Percentiles rank a stretch among this genome's conserved stretches.
These are phyloP conservation scores for Calidris pugnax DNA, from an alignment of 2,113 vertebrate genomes.

Conservation along the genomic window DNA sequence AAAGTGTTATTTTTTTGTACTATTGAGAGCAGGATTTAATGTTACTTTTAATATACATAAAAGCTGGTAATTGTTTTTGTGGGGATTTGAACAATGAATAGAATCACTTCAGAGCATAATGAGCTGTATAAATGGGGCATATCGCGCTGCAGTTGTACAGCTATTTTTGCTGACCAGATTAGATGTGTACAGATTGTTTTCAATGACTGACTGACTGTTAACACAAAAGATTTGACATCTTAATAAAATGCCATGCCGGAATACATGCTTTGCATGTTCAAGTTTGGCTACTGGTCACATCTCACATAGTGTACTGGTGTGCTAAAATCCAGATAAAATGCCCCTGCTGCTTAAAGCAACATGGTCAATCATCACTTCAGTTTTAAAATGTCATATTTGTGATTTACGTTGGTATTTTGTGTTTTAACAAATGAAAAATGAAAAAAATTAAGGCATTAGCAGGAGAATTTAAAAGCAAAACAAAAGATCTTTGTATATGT, in stretches of 20 bases:
- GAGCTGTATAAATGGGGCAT: not conserved
- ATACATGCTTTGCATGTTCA: not conserved
- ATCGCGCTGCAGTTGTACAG: not conserved
- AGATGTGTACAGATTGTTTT: not conserved
- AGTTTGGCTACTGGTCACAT: not conserved
- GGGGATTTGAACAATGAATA: not conserved
- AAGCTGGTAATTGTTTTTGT: not conserved
- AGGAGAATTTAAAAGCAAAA: not conserved
- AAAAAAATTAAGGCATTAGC: not conserved
- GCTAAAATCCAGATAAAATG: not conserved
- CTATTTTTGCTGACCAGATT: not conserved
- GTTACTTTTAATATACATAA: constrained; percentile 8
- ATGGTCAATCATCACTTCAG: not conserved
- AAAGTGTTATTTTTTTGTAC: constrained; percentile 47
- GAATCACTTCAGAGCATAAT: not conserved
- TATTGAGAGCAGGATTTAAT: not conserved
- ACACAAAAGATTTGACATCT: not conserved
- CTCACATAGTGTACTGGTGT: not conserved
- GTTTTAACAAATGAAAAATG: not conserved
- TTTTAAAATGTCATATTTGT: not conserved
- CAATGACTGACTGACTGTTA: constrained; percentile 8
- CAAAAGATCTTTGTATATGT: not conserved
- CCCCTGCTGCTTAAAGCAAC: not conserved
- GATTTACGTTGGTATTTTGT: not conserved
- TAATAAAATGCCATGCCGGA: constrained; percentile 23